Evolutionary conservation across 2,888 invertebrate genomes (phyloP).

Genomic region (Spisula solida): DNA sequence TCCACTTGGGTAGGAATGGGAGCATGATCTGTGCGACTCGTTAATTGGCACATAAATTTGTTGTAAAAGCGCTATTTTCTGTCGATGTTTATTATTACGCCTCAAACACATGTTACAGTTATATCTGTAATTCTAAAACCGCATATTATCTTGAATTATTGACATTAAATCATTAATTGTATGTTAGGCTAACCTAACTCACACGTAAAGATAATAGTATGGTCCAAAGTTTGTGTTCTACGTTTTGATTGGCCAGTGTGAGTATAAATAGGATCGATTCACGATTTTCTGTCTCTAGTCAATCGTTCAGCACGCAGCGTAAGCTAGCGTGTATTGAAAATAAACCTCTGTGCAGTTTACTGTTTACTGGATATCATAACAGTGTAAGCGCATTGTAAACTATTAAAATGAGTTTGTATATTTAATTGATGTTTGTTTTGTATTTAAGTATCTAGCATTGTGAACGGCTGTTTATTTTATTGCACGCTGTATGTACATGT

Average conservation of each 20-base stretch:
- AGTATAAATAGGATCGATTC: constrained; percentile 21
- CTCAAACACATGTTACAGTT: not conserved
- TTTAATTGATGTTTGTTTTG: not conserved
- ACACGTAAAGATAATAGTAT: not conserved
- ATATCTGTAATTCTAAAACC: not conserved
- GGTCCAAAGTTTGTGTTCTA: constrained; percentile 7
- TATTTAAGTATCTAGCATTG: not conserved
- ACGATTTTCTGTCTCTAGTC: constrained; percentile 28
- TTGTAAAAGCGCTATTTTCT: not conserved
- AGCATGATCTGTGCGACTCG: not conserved
- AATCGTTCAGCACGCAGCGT: constrained; percentile 10
- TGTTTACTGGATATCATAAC: not conserved
- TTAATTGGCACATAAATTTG: not conserved
- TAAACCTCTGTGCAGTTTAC: not conserved
- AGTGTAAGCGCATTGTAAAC: not conserved
- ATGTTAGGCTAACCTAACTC: not conserved
- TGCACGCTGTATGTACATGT: not conserved
- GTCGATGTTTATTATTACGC: not conserved
- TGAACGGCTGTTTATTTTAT: not conserved
- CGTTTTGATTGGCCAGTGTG: constrained; percentile 35
- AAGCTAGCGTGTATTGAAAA: not conserved
- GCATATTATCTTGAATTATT: not conserved
- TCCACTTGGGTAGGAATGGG: not conserved
- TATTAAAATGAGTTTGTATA: not conserved
- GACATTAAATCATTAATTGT: not conserved